These are phyloP conservation scores for Lordiphosa clarofinis DNA, from an alignment of 1,140 invertebrate genomes.

Conservation along the genomic window DNA sequence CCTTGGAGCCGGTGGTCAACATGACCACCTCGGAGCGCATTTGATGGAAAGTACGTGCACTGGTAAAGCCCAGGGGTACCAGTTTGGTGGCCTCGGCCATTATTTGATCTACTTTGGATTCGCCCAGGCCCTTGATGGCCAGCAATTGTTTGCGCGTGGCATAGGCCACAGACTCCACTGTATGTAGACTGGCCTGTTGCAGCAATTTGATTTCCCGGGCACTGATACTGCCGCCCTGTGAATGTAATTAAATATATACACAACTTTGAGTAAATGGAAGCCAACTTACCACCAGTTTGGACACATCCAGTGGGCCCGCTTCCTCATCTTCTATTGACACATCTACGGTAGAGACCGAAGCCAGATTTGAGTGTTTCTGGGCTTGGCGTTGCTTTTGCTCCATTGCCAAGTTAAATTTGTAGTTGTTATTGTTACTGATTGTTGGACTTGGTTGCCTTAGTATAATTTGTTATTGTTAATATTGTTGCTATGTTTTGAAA, in stretches of 20 bases:
- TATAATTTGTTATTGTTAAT: background rate
- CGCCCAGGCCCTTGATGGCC: slow-evolving; percentile 97
- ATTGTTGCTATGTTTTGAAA: background rate
- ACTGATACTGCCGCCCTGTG: slow-evolving; percentile 88
- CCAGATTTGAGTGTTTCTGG: slow-evolving; percentile 11
- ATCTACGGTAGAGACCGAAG: slow-evolving; percentile 39
- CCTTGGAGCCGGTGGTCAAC: slow-evolving; percentile 94
- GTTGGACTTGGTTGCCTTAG: too few relatives aligned
- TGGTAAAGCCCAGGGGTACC: slow-evolving; percentile 98
- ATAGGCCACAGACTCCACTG: slow-evolving; percentile 97
- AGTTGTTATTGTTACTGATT: too few relatives aligned
- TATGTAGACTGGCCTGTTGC: slow-evolving; percentile 94
- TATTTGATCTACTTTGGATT: slow-evolving; percentile 98
- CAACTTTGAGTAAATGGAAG: background rate
- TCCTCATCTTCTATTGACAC: slow-evolving; percentile 54
- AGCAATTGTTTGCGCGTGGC: slow-evolving; percentile 95
- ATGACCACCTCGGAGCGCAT: slow-evolving; percentile 95
- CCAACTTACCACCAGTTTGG: slow-evolving; percentile 53
- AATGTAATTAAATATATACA: too few relatives aligned
- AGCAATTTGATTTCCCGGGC: slow-evolving; percentile 96
- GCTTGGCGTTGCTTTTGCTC: slow-evolving; percentile 19
- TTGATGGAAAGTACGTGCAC: slow-evolving; percentile 96
- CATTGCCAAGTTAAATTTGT: slow-evolving; percentile 20
- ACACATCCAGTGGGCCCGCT: slow-evolving; percentile 53
- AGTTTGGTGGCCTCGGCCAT: slow-evolving; percentile 94